phyloP scores from a whole-genome alignment of 2,888 invertebrate genomes.

The Harpagoxenus sublaevis region DNA sequence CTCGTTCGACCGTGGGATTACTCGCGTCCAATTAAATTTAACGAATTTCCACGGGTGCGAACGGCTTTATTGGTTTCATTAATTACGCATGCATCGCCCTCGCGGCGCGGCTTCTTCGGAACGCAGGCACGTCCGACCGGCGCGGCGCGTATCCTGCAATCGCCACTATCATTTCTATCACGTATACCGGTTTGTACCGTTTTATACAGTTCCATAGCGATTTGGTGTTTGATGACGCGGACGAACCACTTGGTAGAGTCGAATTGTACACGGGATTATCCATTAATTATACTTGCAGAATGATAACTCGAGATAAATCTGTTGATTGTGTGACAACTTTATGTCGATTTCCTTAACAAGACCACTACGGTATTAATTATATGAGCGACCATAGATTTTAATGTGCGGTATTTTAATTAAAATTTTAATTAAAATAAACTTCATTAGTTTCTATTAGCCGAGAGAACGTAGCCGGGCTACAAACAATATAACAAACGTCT shows the following conservation, averaged over 20 bases:
- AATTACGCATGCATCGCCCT: constrained; percentile 81
- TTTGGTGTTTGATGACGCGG: constrained; percentile 7
- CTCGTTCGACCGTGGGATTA: constrained; percentile 75
- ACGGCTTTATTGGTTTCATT: constrained; percentile 85
- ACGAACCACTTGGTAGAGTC: background rate
- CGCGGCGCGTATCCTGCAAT: constrained; percentile 39
- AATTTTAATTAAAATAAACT: background rate
- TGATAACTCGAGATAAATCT: background rate
- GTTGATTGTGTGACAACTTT: background rate
- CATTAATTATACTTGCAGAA: background rate
- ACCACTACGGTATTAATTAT: background rate
- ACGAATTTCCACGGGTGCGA: constrained; percentile 81
- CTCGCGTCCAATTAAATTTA: constrained; percentile 85
- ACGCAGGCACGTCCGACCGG: constrained; percentile 64
- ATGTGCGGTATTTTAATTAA: background rate
- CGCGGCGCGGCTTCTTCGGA: constrained; percentile 56
- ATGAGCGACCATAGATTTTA: background rate
- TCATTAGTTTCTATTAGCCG: background rate
- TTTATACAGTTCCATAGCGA: background rate
- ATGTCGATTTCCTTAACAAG: background rate
- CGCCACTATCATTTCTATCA: constrained; percentile 54
- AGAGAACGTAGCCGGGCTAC: background rate
- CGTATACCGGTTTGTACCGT: constrained; percentile 44
- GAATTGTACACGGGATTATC: background rate
- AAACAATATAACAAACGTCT: constrained; percentile 7